Evolutionary conservation across 2,888 invertebrate species (phyloP).

Genomic region (Pammene aurita): DNA sequence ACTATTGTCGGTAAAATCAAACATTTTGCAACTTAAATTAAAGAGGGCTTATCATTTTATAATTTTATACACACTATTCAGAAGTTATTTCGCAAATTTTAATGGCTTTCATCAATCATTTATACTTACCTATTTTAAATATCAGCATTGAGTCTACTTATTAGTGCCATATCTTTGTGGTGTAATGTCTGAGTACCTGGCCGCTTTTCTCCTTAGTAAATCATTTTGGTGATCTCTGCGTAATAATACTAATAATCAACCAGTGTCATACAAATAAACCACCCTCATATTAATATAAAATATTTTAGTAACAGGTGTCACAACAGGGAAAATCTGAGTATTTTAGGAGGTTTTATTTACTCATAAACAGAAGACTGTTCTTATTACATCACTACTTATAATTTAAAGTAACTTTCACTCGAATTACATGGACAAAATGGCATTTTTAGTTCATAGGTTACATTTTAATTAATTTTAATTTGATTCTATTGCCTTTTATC

Average conservation of each 20-base stretch:
- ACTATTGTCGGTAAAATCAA: constrained; percentile 6
- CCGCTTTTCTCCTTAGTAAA: constrained; percentile 23
- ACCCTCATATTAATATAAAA: not conserved
- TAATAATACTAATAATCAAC: constrained; percentile 27
- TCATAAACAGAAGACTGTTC: constrained; percentile 39
- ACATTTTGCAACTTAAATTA: not conserved
- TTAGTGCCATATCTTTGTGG: constrained; percentile 12
- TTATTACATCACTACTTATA: constrained; percentile 38
- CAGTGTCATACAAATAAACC: not conserved
- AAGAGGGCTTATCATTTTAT: not conserved
- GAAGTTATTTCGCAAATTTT: constrained; percentile 2
- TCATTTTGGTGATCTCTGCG: constrained; percentile 32
- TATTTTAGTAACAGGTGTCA: not conserved
- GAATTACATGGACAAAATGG: constrained; percentile 32
- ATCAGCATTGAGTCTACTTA: constrained; percentile 19
- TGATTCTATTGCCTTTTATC: constrained; percentile 17
- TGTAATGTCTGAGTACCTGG: constrained; percentile 4
- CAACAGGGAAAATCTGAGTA: not conserved
- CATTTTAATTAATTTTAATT: constrained; percentile 35
- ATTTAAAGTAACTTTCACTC: constrained; percentile 17
- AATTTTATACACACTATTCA: not conserved
- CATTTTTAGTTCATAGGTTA: constrained; percentile 33
- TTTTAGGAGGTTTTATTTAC: constrained; percentile 28
- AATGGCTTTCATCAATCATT: not conserved
- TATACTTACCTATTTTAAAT: not conserved